These are phyloP conservation scores for Acromyrmex charruanus DNA, from an alignment of 1,140 invertebrate species.

Conservation along the genomic window DNA sequence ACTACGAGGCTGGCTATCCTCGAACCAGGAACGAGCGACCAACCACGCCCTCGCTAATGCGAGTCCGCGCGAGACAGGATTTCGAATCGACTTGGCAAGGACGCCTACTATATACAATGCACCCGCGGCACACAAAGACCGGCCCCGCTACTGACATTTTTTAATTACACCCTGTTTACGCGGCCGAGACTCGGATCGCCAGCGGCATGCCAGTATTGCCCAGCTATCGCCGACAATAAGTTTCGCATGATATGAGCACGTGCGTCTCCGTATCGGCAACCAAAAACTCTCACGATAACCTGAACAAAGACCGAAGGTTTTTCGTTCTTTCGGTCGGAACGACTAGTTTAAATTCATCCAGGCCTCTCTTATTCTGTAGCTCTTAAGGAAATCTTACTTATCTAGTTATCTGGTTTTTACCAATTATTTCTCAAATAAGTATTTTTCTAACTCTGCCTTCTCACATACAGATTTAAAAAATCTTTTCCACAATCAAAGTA, in stretches of 20 bases:
- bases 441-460: too few species aligned
- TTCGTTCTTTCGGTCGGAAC: not conserved
- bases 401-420: too few species aligned
- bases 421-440: too few species aligned
- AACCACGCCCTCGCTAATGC: slow-evolving; percentile 83
- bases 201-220: not conserved
- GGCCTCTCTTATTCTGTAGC: too few species aligned
- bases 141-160: slow-evolving; percentile 69
- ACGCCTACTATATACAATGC: slow-evolving; percentile 78
- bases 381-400: too few species aligned
- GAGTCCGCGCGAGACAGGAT: slow-evolving; percentile 76
- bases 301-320: slow-evolving; percentile 26
- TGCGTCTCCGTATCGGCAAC: slow-evolving; percentile 6
- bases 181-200: slow-evolving; percentile 27
- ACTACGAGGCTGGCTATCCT: slow-evolving; percentile 76
- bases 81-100: slow-evolving; percentile 82
- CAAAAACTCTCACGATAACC: slow-evolving; percentile 41
- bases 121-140: slow-evolving; percentile 77
- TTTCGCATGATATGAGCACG: slow-evolving; percentile 50
- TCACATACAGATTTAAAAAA: too few species aligned
- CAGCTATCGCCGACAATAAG: slow-evolving; percentile 38
- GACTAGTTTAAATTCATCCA: not conserved
- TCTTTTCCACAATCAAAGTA: too few species aligned
- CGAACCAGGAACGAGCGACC: slow-evolving; percentile 77
- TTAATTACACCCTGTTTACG: slow-evolving; percentile 77